A percentile compares a stretch with the other conserved stretches of the same genome.
These are phyloP conservation scores for Heteromormyrus szaboi DNA, from an alignment of 2,797 vertebrate species.

Conservation along the genomic window DNA sequence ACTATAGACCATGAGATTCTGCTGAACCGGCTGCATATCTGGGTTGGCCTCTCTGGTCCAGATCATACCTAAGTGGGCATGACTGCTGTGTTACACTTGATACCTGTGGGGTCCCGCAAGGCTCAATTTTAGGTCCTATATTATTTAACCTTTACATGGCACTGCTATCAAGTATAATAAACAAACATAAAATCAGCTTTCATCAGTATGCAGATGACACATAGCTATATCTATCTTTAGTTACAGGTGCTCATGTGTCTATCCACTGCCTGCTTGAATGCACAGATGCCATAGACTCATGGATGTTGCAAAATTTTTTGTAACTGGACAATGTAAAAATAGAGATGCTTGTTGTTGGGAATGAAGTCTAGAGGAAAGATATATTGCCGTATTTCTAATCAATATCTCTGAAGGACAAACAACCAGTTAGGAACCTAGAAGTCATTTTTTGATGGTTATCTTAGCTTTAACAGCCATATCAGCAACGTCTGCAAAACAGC, in stretches of 20 bases:
- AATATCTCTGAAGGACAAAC: not conserved
- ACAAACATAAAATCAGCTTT: too few species aligned
- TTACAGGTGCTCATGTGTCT: not conserved
- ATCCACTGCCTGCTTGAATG: not conserved
- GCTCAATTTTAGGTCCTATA: not conserved
- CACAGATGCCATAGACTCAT: not conserved
- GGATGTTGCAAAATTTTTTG: not conserved
- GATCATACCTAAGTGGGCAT: not conserved
- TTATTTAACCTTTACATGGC: not conserved
- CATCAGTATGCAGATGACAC: not conserved
- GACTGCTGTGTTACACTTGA: not conserved
- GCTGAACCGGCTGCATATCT: not conserved
- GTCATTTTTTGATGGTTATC: not conserved
- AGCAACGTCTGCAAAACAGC: not conserved
- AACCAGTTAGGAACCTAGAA: not conserved
- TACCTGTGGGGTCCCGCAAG: not conserved
- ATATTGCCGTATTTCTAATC: not conserved
- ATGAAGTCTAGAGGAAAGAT: not conserved
- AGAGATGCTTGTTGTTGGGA: not conserved
- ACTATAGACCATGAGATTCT: not conserved
- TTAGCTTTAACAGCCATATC: not conserved
- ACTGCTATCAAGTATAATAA: not conserved
- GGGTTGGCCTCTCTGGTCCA: not conserved
- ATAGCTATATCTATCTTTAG: not conserved
- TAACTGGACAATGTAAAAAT: not conserved